Evolutionary conservation across 2,888 invertebrate genomes (phyloP).

Genomic region (Tipula vernalis): DNA sequence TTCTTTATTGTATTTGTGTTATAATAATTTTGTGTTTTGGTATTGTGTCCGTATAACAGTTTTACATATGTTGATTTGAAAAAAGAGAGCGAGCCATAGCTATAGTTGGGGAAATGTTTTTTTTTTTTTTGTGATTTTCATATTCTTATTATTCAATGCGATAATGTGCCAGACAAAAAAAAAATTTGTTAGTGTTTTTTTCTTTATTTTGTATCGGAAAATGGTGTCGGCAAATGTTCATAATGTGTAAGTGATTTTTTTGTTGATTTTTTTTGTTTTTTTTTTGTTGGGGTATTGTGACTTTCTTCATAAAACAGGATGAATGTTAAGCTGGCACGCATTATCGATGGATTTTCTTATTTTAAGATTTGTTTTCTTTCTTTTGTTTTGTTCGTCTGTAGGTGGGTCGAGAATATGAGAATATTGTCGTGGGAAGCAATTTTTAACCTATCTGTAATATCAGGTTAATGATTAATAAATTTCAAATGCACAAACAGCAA

Average conservation of each 20-base stretch:
- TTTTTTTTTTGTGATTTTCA: background rate
- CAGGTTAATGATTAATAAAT: background rate
- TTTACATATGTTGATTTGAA: background rate
- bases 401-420: background rate
- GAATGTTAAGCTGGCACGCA: background rate
- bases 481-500: no score
- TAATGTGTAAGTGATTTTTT: background rate
- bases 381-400: background rate
- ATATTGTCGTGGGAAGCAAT: background rate
- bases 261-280: no score
- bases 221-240: background rate
- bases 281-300: background rate
- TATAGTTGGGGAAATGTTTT: background rate
- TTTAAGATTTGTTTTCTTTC: background rate
- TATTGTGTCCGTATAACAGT: background rate
- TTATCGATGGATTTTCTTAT: background rate
- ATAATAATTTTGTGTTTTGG: background rate
- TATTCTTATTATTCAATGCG: background rate
- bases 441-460: background rate
- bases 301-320: background rate
- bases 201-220: background rate
- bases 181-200: background rate
- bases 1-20: background rate
- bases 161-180: background rate
- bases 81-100: background rate